These are phyloP conservation scores for Polyodon spathula DNA, from an alignment of 2,113 vertebrate species.

Conservation along the genomic window DNA sequence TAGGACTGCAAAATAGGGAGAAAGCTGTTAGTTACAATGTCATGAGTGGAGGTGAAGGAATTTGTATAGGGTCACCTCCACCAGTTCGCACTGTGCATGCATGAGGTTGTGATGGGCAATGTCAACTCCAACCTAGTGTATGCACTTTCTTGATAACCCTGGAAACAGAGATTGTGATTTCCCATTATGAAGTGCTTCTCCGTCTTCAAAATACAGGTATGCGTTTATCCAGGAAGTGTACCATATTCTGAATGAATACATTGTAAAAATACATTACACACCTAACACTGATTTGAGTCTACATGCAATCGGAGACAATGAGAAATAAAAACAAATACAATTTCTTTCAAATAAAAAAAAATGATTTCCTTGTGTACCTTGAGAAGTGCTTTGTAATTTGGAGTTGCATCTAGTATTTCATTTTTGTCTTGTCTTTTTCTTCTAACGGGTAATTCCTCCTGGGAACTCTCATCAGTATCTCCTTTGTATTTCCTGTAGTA, in stretches of 20 bases:
- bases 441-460: slow-evolving; percentile 17
- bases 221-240: too few species aligned
- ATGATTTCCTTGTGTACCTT: slow-evolving; percentile 43
- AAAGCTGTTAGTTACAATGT: background rate
- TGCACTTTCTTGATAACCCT: too few species aligned
- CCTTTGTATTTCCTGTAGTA: slow-evolving; percentile 45
- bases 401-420: slow-evolving; percentile 35
- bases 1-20: slow-evolving; percentile 48
- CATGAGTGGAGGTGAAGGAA: too few species aligned
- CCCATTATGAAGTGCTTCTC: too few species aligned
- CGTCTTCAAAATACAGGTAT: too few species aligned
- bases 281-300: too few species aligned
- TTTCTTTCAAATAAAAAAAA: background rate
- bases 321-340: background rate
- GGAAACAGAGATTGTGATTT: too few species aligned
- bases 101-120: background rate
- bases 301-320: background rate
- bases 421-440: slow-evolving; percentile 32
- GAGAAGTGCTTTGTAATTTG: slow-evolving; percentile 59
- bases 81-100: background rate
- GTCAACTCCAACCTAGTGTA: background rate
- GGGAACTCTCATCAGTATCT: slow-evolving; percentile 33
- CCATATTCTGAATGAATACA: background rate
- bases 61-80: too few species aligned
- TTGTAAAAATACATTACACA: background rate